Evolutionary conservation across 2,888 invertebrate genomes (phyloP).

Genomic region (Beris chalybata): DNA sequence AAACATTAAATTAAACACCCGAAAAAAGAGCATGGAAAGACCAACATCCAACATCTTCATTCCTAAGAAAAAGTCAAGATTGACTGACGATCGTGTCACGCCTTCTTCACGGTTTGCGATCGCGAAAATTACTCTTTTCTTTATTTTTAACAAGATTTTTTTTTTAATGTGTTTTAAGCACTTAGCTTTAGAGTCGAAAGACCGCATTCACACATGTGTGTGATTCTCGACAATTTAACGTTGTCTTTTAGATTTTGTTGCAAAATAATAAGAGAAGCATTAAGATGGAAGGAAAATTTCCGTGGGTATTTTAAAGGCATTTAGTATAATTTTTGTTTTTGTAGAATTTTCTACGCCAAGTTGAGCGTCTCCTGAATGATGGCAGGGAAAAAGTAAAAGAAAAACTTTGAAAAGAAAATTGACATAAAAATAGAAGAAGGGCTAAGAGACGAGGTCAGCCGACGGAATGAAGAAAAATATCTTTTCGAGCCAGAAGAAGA

Average conservation of each 20-base stretch:
- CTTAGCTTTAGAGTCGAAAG: too few relatives aligned
- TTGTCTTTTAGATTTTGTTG: too few relatives aligned
- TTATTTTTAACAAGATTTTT: too few relatives aligned
- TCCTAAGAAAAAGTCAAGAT: conserved; percentile 22
- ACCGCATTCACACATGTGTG: too few relatives aligned
- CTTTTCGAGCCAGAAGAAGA: conserved; percentile 21
- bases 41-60: neutral
- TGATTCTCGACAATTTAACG: too few relatives aligned
- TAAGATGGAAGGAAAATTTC: too few relatives aligned
- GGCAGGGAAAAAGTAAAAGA: too few relatives aligned
- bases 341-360: neutral
- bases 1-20: conserved; percentile 14
- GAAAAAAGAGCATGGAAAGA: neutral
- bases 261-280: too few relatives aligned
- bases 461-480: conserved; percentile 20
- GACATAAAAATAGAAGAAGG: too few relatives aligned
- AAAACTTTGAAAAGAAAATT: too few relatives aligned
- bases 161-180: too few relatives aligned
- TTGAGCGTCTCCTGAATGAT: conserved; percentile 3
- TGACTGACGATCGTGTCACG: conserved; percentile 33
- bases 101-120: conserved; percentile 31
- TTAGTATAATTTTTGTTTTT: neutral
- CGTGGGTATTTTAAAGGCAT: neutral
- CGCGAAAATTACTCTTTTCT: conserved; percentile 22
- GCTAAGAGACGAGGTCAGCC: too few relatives aligned